Evolutionary conservation across 2,113 vertebrate species (phyloP).

Genomic region (Eolophus roseicapilla): DNA sequence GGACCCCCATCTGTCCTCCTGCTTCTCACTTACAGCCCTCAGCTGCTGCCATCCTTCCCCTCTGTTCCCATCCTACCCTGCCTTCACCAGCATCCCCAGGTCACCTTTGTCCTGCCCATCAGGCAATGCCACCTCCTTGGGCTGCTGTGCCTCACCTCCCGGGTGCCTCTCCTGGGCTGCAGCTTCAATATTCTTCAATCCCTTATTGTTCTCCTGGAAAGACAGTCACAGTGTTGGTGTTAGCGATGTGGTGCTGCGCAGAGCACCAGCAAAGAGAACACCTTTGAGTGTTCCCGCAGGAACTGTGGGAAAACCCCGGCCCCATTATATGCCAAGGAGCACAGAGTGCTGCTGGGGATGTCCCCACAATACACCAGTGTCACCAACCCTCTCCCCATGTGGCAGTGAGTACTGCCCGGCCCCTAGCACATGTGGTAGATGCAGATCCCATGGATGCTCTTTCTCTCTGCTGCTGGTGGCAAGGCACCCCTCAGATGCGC

Average conservation of each 20-base stretch:
- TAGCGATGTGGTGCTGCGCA: not conserved
- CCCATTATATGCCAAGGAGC: not conserved
- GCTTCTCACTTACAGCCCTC: not conserved
- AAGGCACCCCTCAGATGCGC: not conserved
- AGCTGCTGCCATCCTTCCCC: not conserved
- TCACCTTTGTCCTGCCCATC: no score
- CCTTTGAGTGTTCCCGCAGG: not conserved
- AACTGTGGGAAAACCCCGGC: not conserved
- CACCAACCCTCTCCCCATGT: not conserved
- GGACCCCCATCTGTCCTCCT: not conserved
- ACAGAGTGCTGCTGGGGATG: not conserved
- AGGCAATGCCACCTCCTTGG: not conserved
- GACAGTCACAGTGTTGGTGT: no score
- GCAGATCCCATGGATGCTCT: not conserved
- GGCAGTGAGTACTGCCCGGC: not conserved
- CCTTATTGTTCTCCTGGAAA: not conserved
- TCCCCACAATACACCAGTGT: not conserved
- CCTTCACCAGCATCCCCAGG: not conserved
- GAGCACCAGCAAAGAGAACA: not conserved
- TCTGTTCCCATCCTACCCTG: rapidly evolving
- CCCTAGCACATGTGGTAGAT: not conserved
- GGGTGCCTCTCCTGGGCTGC: not conserved
- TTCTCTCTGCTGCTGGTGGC: not conserved
- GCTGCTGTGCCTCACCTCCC: not conserved
- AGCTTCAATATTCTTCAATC: not conserved